A percentile compares a stretch with the other conserved stretches of the same genome.
Evolutionary conservation across 2,888 invertebrate genomes (phyloP).

Genomic region (Melipona bicolor): DNA sequence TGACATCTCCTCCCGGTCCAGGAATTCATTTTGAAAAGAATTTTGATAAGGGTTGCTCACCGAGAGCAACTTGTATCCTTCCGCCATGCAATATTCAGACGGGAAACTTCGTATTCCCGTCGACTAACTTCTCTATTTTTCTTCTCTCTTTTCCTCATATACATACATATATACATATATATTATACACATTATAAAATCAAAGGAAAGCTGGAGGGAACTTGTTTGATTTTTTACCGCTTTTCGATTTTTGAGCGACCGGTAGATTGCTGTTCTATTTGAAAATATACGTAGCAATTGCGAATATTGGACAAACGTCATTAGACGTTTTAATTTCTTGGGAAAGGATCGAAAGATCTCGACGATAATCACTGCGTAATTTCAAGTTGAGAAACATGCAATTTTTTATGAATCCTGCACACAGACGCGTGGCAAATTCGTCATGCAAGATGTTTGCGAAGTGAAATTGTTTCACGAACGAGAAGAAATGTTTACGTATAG

Average conservation of each 20-base stretch:
- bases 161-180: too few relatives aligned
- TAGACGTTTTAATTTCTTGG: background rate
- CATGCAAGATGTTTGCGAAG: background rate
- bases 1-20: conserved; percentile 35
- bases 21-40: conserved; percentile 64
- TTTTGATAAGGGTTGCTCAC: conserved; percentile 51
- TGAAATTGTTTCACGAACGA: background rate
- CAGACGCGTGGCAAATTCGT: background rate
- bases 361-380: background rate
- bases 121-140: background rate
- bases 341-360: background rate
- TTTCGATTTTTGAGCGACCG: too few relatives aligned
- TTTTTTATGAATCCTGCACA: background rate
- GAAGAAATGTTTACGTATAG: too few relatives aligned
- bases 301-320: background rate
- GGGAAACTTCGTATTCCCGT: conserved; percentile 7
- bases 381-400: background rate
- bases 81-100: conserved; percentile 17
- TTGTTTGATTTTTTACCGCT: background rate
- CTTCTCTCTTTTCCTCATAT: background rate
- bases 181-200: background rate
- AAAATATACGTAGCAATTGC: background rate
- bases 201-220: background rate
- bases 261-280: too few relatives aligned
- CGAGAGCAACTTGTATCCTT: conserved; percentile 1